Evolutionary conservation across 2,797 vertebrate species (phyloP).

Genomic region (Takifugu rubripes): DNA sequence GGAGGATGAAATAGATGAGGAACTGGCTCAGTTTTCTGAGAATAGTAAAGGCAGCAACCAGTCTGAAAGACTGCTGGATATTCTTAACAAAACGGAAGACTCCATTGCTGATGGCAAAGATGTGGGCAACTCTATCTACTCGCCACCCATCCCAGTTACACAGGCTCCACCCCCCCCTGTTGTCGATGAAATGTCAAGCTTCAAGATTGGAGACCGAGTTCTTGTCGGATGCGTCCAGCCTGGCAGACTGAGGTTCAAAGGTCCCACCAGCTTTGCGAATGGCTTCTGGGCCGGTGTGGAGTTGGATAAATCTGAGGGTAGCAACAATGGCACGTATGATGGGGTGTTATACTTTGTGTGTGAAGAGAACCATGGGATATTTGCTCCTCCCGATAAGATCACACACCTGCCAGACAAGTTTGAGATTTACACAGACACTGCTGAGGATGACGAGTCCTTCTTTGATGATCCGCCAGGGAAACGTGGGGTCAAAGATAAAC

Average conservation of each 20-base stretch:
- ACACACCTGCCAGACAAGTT: conserved; percentile 78
- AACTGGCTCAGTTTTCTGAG: conserved; percentile 73
- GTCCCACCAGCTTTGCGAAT: conserved; percentile 86
- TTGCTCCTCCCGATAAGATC: conserved; percentile 92
- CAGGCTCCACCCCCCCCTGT: conserved; percentile 33
- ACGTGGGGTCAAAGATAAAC: conserved; percentile 27
- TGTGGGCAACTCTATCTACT: conserved; percentile 32
- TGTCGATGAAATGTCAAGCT: conserved; percentile 78
- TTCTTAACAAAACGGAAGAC: conserved; percentile 68
- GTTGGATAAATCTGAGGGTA: conserved; percentile 91
- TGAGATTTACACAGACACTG: conserved; percentile 67
- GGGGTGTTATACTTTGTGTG: conserved; percentile 88
- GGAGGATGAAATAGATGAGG: conserved; percentile 83
- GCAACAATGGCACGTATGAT: conserved; percentile 89
- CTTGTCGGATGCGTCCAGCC: conserved; percentile 89
- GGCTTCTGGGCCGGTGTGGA: conserved; percentile 98
- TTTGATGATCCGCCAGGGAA: conserved; percentile 68
- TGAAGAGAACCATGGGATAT: conserved; percentile 87
- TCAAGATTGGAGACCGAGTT: conserved; percentile 87
- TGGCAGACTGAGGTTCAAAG: conserved; percentile 92
- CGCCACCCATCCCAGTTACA: conserved; percentile 42
- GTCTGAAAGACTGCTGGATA: conserved; percentile 75
- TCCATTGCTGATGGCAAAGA: conserved; percentile 60
- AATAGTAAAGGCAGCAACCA: conserved; percentile 61
- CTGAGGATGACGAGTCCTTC: conserved; percentile 81